These are phyloP conservation scores for Mya arenaria DNA, from an alignment of 1,140 invertebrate genomes.

Conservation along the genomic window DNA sequence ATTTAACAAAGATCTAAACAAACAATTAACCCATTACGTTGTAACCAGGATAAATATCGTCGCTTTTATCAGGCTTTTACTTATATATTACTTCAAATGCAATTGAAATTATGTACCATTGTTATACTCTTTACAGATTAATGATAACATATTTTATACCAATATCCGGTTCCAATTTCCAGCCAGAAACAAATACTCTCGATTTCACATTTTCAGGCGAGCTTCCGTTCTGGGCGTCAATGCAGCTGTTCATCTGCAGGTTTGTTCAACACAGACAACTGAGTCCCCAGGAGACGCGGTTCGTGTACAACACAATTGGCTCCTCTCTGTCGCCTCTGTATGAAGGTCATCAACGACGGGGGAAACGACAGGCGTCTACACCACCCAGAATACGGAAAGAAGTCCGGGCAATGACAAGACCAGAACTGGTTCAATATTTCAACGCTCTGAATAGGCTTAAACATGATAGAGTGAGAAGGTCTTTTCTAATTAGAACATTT, in stretches of 20 bases:
- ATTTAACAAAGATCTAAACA: too few relatives aligned
- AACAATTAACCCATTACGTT: too few relatives aligned
- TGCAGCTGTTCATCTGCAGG: conserved; percentile 24
- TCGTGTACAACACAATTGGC: background rate
- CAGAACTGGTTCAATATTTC: conserved; percentile 2
- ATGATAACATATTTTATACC: too few relatives aligned
- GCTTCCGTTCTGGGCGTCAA: conserved; percentile 27
- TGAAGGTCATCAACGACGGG: background rate
- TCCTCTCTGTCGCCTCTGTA: background rate
- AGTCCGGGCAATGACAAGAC: conserved; percentile 3
- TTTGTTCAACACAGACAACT: background rate
- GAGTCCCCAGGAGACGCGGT: background rate
- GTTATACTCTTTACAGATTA: too few relatives aligned
- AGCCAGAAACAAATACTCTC: too few relatives aligned
- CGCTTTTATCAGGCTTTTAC: too few relatives aligned
- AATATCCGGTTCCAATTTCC: too few relatives aligned
- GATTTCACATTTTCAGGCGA: conserved; percentile 29
- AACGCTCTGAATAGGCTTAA: conserved; percentile 23
- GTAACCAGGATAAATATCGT: too few relatives aligned
- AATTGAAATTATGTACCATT: too few relatives aligned
- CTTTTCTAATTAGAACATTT: too few relatives aligned
- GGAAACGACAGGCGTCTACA: conserved; percentile 21
- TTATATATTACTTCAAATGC: too few relatives aligned
- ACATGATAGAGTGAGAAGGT: conserved; percentile 11
- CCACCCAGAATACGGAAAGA: conserved; percentile 1